Percentiles rank a stretch among this genome's conserved stretches.
Evolutionary conservation across 2,113 vertebrate genomes (phyloP).

Genomic region (Polyodon spathula): DNA sequence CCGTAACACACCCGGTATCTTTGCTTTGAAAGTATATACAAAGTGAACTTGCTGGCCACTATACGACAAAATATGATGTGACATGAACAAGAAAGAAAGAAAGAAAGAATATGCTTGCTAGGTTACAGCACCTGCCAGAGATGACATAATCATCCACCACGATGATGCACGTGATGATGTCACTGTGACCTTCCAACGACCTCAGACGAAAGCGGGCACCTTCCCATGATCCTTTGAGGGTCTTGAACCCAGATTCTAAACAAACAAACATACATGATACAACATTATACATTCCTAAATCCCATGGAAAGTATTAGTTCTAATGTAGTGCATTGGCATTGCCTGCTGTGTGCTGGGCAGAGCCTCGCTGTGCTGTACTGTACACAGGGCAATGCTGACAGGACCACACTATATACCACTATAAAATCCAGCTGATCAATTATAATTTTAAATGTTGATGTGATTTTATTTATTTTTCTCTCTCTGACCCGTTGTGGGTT

Average conservation of each 20-base stretch:
- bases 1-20: too few relatives aligned
- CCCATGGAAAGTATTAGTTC: background rate
- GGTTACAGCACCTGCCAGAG: constrained; percentile 58
- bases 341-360: too few relatives aligned
- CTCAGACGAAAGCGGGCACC: constrained; percentile 56
- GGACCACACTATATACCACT: too few relatives aligned
- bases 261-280: constrained; percentile 9
- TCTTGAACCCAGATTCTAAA: constrained; percentile 41
- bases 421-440: too few relatives aligned
- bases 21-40: too few relatives aligned
- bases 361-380: too few relatives aligned
- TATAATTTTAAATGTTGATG: too few relatives aligned
- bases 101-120: background rate
- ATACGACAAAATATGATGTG: too few relatives aligned
- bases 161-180: constrained; percentile 61
- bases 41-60: too few relatives aligned
- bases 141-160: constrained; percentile 60
- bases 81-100: background rate
- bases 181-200: constrained; percentile 59
- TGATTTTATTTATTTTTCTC: too few relatives aligned
- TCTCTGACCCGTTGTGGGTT: too few relatives aligned
- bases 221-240: constrained; percentile 49
- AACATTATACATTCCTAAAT: background rate
- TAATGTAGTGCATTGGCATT: background rate
- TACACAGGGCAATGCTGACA: too few relatives aligned